These are phyloP conservation scores for Xiphophorus couchianus DNA, from an alignment of 2,113 vertebrate genomes.

Conservation along the genomic window DNA sequence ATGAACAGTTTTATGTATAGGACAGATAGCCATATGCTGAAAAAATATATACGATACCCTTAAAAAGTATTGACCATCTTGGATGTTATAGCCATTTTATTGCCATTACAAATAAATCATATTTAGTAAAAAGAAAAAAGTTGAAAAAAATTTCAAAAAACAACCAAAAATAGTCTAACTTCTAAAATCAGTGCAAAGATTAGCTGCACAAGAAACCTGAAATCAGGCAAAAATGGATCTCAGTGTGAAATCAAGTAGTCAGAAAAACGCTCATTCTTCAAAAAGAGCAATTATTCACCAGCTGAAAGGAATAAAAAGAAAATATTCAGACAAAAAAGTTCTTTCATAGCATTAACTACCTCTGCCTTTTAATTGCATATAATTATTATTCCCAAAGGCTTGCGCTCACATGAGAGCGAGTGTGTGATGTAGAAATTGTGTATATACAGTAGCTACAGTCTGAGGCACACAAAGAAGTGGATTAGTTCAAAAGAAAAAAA, in stretches of 20 bases:
- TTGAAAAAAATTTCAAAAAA: too few species aligned
- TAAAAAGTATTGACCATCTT: too few species aligned
- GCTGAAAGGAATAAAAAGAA: constrained; percentile 14
- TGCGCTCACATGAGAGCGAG: constrained; percentile 29
- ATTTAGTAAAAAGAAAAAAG: too few species aligned
- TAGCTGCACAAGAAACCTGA: constrained; percentile 2
- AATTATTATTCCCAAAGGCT: constrained; percentile 55
- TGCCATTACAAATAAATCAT: too few species aligned
- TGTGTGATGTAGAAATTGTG: constrained; percentile 11
- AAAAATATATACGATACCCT: too few species aligned
- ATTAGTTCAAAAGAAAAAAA: constrained; percentile 26
- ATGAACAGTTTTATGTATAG: too few species aligned
- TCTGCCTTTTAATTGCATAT: constrained; percentile 60
- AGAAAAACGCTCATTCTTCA: constrained; percentile 27
- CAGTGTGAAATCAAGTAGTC: constrained; percentile 20
- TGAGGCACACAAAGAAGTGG: constrained; percentile 8
- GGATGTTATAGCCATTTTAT: too few species aligned
- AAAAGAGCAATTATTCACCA: constrained; percentile 39
- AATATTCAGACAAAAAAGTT: constrained; percentile 23
- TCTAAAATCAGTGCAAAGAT: neutral
- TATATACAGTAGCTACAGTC: constrained; percentile 2
- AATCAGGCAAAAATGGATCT: constrained; percentile 22
- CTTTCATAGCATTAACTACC: constrained; percentile 6
- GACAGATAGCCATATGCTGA: too few species aligned
- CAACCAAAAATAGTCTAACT: neutral